phyloP scores from a whole-genome alignment of 2,797 vertebrate species.

The Trachurus trachurus region DNA sequence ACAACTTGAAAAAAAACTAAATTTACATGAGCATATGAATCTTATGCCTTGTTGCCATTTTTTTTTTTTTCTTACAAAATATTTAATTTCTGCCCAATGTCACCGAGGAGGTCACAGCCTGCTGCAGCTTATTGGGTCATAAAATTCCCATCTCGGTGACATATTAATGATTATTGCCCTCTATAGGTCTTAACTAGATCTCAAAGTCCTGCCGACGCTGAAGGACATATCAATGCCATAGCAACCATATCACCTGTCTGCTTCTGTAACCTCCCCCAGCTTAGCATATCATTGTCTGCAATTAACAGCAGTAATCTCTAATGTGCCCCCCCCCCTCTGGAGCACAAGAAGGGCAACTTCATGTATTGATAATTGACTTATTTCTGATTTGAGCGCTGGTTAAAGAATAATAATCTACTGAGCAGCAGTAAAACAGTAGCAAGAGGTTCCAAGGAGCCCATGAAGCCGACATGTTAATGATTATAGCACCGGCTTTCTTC shows the following conservation, averaged over 20 bases:
- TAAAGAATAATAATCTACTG: constrained; percentile 9
- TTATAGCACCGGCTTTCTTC: constrained; percentile 60
- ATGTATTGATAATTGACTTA: not conserved
- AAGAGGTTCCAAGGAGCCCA: constrained; percentile 9
- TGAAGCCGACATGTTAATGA: constrained; percentile 67
- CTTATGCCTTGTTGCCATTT: not conserved
- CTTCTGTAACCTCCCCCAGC: constrained; percentile 8
- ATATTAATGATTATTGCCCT: constrained; percentile 73
- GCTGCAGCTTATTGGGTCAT: constrained; percentile 52
- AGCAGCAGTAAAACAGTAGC: constrained; percentile 16
- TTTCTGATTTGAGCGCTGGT: constrained; percentile 8
- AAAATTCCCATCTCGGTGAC: constrained; percentile 60
- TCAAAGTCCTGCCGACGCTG: constrained; percentile 73
- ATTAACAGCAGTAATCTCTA: constrained; percentile 36
- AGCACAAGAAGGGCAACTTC: not conserved
- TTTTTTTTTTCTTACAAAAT: not conserved
- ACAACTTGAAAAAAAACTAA: not conserved
- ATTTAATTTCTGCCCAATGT: constrained; percentile 24
- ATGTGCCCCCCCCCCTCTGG: not conserved
- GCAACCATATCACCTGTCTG: constrained; percentile 43
- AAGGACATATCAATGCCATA: constrained; percentile 69
- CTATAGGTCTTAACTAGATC: constrained; percentile 53
- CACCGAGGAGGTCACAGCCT: constrained; percentile 30
- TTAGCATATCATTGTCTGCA: constrained; percentile 37
- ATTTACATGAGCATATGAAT: not conserved